Base-by-base conservation (phyloP, 2,113 vertebrate genomes). In the Jacana jacana region DNA sequence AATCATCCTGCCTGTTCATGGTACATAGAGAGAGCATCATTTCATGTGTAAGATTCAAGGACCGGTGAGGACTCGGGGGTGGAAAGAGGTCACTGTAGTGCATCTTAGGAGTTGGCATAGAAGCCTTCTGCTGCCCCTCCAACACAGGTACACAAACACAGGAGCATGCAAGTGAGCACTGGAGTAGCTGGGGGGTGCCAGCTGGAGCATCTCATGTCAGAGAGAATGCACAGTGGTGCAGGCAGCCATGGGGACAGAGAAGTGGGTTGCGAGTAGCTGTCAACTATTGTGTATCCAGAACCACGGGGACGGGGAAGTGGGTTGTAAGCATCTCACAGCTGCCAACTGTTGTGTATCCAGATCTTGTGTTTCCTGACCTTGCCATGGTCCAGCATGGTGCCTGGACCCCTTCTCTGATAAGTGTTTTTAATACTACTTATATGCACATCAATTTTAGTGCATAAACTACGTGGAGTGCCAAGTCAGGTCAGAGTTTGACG, bases 1-100 rank as follows among this genome's bases (percentile, higher is more conserved):
- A 81, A 87, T 92, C 83, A 91, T 61, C 61, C 78, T 57, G n/a
- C 65, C 69, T 64, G 7, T n/a, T 60, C 4, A 0, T 5, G 10
- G 22, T 19, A 16, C 25, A 25, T 2, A 52, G 46, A 16, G 11
- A 69, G 37, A 2, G 0, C 46, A 35, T 39, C 0, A 0, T 44
- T 93, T 65, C 5, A 1, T 46, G 31, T 0, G 0, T 1, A 75
- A 64, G 69, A 55, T 51, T 66, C 24, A 37, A 44, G 58, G 42
- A 33, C 23, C 11, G 4, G 5, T 46, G 46, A 60, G 22, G 33
- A 52, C 61, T 86, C 3, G 0, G 25, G 12, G 81, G 15, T 5
- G 9, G 46, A 52, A 65, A 49, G 51, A 24, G 1, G 2, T 23
- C 9, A 22, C 35, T 0, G 1, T 4, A 35, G 18, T 48, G 4